Conservation (phyloP, 2,113 vertebrate species). For the Rhegmatorhina hoffmannsi region DNA sequence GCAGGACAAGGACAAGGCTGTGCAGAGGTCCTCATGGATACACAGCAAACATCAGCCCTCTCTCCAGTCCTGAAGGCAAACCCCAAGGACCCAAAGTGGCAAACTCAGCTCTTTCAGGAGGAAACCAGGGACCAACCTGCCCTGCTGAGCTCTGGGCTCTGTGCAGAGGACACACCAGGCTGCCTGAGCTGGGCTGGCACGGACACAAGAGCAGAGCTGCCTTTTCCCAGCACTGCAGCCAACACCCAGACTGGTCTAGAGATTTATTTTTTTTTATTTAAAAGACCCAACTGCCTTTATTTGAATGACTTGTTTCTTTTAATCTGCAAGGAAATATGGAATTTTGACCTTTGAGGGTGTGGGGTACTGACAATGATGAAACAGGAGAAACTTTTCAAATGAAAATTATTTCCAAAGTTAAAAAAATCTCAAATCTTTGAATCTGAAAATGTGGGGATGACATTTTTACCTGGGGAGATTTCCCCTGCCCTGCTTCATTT, state of each 20-base stretch:
- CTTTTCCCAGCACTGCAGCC: background rate
- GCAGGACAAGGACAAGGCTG: background rate
- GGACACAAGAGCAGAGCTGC: background rate
- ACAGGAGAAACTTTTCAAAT: background rate
- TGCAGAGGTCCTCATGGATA: background rate
- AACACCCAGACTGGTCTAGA: background rate
- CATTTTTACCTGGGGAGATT: background rate
- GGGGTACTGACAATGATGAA: background rate
- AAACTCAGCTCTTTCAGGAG: background rate
- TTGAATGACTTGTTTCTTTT: background rate
- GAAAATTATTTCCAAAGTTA: background rate
- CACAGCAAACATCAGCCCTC: background rate
- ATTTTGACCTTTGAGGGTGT: background rate
- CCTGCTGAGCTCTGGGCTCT: background rate
- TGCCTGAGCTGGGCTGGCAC: background rate
- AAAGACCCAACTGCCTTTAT: background rate
- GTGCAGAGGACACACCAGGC: background rate
- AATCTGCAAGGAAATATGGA: background rate
- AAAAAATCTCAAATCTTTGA: background rate
- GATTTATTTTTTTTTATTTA: background rate
- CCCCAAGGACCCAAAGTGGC: background rate
- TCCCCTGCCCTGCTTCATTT: accelerated
- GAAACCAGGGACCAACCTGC: accelerated
- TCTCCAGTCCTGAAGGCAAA: background rate
- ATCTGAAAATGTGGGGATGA: background rate